Evolutionary conservation across 2,113 vertebrate species (phyloP).

Genomic region (Centropristis striata): DNA sequence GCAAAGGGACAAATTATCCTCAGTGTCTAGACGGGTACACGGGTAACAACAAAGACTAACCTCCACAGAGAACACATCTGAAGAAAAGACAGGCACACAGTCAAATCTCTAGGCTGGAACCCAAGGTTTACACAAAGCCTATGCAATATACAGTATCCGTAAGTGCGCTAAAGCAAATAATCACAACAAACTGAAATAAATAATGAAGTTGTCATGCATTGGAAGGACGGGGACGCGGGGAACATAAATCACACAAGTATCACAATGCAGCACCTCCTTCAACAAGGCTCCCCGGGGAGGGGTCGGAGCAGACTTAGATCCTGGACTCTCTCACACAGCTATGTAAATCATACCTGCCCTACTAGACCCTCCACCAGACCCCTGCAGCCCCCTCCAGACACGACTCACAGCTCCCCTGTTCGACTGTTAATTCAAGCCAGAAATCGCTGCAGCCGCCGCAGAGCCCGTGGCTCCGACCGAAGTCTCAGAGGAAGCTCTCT

Average conservation of each 20-base stretch:
- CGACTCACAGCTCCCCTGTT: conserved; percentile 69
- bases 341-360: conserved; percentile 84
- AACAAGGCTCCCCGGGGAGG: conserved; percentile 66
- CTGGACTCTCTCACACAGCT: conserved; percentile 79
- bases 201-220: conserved; percentile 77
- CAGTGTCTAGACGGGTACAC: conserved; percentile 71
- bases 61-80: conserved; percentile 67
- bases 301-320: conserved; percentile 75
- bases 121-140: conserved; percentile 60
- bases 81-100: conserved; percentile 63
- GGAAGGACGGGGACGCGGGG: conserved; percentile 50
- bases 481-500: conserved; percentile 78
- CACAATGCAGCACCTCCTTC: conserved; percentile 80
- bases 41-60: conserved; percentile 74
- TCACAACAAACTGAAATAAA: conserved; percentile 80
- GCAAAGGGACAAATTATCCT: conserved; percentile 79
- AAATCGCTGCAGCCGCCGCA: conserved; percentile 68
- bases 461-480: conserved; percentile 64
- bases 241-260: conserved; percentile 83
- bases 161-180: conserved; percentile 74
- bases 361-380: conserved; percentile 63
- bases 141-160: conserved; percentile 49
- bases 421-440: conserved; percentile 84
- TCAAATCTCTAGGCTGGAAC: conserved; percentile 62
- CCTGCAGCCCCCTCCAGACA: conserved; percentile 70